These are phyloP conservation scores for Drosophila busckii DNA, from an alignment of 1,140 invertebrate species.

Conservation along the genomic window DNA sequence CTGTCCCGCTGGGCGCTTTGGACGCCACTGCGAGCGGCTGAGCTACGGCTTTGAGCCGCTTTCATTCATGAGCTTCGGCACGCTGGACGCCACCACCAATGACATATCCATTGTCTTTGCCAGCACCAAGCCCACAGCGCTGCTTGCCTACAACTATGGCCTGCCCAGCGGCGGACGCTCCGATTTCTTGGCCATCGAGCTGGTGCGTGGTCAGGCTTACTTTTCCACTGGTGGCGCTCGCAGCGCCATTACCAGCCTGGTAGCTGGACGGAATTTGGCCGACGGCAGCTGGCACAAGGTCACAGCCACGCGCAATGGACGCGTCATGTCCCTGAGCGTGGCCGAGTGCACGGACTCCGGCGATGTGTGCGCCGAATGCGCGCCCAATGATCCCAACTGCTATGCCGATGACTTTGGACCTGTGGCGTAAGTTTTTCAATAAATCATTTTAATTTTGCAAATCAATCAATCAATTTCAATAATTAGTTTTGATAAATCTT, in stretches of 20 bases:
- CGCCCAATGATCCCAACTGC: conserved; percentile 87
- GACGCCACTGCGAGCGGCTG: conserved; percentile 92
- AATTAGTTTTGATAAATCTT: no score
- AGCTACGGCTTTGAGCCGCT: conserved; percentile 93
- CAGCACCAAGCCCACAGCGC: conserved; percentile 90
- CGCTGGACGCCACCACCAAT: conserved; percentile 91
- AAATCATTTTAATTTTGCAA: background rate
- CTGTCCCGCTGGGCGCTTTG: conserved; percentile 92
- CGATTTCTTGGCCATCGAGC: conserved; percentile 94
- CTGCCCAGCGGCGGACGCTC: conserved; percentile 91
- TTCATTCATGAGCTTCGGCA: conserved; percentile 92
- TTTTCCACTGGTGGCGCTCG: conserved; percentile 94
- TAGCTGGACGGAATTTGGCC: conserved; percentile 85
- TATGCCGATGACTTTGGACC: conserved; percentile 91
- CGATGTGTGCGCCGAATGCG: conserved; percentile 91
- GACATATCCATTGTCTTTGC: conserved; percentile 95
- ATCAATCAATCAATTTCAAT: no score
- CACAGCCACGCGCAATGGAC: conserved; percentile 92
- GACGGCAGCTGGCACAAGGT: conserved; percentile 95
- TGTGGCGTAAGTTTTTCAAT: conserved; percentile 84
- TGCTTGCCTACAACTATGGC: conserved; percentile 95
- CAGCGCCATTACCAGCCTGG: conserved; percentile 89
- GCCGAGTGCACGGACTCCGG: conserved; percentile 90
- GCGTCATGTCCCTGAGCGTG: conserved; percentile 91
- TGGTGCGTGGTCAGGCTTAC: conserved; percentile 88